phyloP scores from a whole-genome alignment of 2,797 vertebrate genomes.

The Hemitrygon akajei region DNA sequence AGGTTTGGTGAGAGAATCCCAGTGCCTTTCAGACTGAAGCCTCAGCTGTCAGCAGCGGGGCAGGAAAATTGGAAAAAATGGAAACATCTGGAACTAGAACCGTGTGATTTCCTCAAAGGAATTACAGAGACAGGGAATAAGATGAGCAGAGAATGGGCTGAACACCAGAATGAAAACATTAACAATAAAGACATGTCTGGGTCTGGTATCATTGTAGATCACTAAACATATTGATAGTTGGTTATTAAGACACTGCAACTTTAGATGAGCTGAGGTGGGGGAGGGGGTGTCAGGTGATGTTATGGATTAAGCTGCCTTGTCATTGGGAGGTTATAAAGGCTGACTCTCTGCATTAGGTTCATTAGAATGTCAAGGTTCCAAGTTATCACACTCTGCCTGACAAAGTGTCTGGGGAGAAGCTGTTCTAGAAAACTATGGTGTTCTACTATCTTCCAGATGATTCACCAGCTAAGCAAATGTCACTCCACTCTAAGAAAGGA shows the following conservation, averaged over 20 bases:
- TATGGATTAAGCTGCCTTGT: background rate
- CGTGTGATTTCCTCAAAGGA: too few relatives aligned
- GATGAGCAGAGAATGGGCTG: too few relatives aligned
- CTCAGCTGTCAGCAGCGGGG: too few relatives aligned
- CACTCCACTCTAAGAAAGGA: too few relatives aligned
- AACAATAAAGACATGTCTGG: too few relatives aligned
- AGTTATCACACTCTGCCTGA: background rate
- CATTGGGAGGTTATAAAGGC: too few relatives aligned
- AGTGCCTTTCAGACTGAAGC: background rate
- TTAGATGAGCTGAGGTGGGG: background rate
- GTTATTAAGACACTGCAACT: too few relatives aligned
- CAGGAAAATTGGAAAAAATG: background rate
- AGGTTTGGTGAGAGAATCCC: background rate
- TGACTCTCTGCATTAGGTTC: background rate
- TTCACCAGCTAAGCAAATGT: too few relatives aligned
- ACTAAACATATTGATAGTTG: too few relatives aligned
- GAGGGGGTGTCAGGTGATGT: background rate
- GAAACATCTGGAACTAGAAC: background rate
- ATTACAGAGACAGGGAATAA: too few relatives aligned
- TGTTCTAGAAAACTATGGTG: background rate
- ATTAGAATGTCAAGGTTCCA: background rate
- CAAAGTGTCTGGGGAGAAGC: background rate
- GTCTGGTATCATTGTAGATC: too few relatives aligned
- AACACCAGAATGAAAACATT: too few relatives aligned
- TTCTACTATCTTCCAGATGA: background rate